A percentile compares a stretch with the other conserved stretches of the same genome.
Conservation (phyloP, 2,113 vertebrate species). For the Brachypteracias leptosomus region DNA sequence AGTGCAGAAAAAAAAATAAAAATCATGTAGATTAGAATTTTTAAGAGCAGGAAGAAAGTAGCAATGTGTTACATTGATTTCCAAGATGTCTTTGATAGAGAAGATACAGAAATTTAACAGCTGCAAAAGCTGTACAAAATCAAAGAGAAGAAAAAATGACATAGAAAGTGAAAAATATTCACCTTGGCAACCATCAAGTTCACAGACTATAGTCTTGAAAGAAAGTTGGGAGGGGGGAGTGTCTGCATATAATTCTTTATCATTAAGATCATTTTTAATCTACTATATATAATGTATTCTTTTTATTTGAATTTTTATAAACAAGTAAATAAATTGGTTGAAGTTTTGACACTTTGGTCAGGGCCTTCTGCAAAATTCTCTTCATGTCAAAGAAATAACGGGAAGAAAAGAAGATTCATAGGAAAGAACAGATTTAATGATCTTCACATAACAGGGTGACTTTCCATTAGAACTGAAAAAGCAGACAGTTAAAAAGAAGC, state of each 20-base stretch:
- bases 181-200: slow-evolving; percentile 7
- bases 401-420: neutral
- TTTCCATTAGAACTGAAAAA: slow-evolving; percentile 5
- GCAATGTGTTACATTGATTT: neutral
- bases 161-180: neutral
- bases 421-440: slow-evolving; percentile 40
- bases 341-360: slow-evolving; percentile 17
- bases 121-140: slow-evolving; percentile 5
- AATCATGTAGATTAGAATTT: neutral
- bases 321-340: slow-evolving; percentile 20
- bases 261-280: neutral
- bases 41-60: neutral
- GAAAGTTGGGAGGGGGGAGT: neutral
- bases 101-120: neutral
- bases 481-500: neutral
- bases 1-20: neutral
- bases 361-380: slow-evolving; percentile 5
- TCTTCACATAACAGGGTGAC: slow-evolving; percentile 8
- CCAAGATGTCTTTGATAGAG: neutral
- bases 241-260: slow-evolving; percentile 1
- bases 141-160: neutral
- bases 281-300: neutral
- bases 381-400: neutral
- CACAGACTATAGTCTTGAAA: slow-evolving; percentile 12
- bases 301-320: slow-evolving; percentile 35